Conservation (phyloP, 2,113 vertebrate species). For the Australoheros scitulus region DNA sequence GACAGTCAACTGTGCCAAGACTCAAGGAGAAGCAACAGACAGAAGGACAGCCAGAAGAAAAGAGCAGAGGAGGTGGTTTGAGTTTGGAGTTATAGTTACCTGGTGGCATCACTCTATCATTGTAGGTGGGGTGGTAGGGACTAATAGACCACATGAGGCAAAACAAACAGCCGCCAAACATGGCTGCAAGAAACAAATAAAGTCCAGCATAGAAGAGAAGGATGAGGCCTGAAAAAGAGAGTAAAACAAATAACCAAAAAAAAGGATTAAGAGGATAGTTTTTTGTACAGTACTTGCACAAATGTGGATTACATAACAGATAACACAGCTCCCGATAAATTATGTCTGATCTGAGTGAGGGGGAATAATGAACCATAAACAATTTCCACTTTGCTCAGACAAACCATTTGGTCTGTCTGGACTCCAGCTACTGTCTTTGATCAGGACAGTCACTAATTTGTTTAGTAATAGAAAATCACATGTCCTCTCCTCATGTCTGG, state of each 20-base stretch:
- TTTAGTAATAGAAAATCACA: constrained; percentile 30
- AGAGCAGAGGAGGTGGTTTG: background rate
- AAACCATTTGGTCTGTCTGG: constrained; percentile 22
- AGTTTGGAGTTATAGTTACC: constrained; percentile 77
- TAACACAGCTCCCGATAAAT: background rate
- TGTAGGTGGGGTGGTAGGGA: constrained; percentile 89
- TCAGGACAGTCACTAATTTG: constrained; percentile 45
- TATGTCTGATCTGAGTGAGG: constrained; percentile 6
- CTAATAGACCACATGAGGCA: constrained; percentile 92
- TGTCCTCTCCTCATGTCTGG: constrained; percentile 5
- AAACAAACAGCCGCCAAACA: constrained; percentile 93
- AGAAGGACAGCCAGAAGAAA: background rate
- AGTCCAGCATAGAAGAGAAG: constrained; percentile 91
- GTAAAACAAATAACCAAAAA: background rate
- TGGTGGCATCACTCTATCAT: constrained; percentile 91
- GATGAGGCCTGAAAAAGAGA: constrained; percentile 84
- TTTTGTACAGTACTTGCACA: background rate
- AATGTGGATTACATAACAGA: constrained; percentile 26
- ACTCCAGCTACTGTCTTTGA: constrained; percentile 51
- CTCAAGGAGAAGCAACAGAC: constrained; percentile 35
- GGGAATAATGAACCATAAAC: constrained; percentile 17
- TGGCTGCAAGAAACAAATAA: constrained; percentile 91
- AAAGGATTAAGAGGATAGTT: background rate
- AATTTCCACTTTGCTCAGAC: constrained; percentile 10
- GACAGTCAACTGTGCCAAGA: constrained; percentile 77